Percentiles rank a stretch among this genome's conserved stretches.
These are phyloP conservation scores for Spinus olivaceus DNA, from an alignment of 2,797 vertebrate species.

Conservation along the genomic window DNA sequence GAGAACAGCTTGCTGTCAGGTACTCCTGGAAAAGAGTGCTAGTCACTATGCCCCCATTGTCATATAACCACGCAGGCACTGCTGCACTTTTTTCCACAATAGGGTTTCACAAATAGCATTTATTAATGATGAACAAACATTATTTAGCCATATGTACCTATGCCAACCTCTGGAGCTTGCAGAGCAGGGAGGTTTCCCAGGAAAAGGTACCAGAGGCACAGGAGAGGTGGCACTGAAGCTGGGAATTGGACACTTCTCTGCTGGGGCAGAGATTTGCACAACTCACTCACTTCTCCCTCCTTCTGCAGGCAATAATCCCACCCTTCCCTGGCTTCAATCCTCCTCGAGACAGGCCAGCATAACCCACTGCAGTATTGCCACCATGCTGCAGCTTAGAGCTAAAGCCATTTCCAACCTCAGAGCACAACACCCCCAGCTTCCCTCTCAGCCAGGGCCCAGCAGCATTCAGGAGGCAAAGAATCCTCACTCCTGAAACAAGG, in stretches of 20 bases:
- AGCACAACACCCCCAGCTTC: neutral
- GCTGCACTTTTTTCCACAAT: neutral
- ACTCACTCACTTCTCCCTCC: neutral
- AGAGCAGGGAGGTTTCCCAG: neutral
- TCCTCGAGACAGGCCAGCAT: neutral
- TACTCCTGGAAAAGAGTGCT: neutral
- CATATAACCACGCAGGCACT: neutral
- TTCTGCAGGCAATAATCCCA: neutral
- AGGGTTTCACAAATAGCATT: neutral
- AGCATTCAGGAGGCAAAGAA: neutral
- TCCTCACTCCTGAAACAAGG: neutral
- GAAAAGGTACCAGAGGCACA: rapidly evolving
- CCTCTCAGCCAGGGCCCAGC: neutral
- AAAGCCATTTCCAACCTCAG: neutral
- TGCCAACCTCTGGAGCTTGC: neutral
- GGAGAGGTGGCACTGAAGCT: neutral
- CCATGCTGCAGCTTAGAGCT: neutral
- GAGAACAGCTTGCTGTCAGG: neutral
- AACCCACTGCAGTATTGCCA: neutral
- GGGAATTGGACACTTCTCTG: neutral
- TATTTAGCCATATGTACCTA: neutral
- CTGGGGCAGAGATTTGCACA: neutral
- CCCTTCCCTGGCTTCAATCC: neutral
- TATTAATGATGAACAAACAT: neutral
- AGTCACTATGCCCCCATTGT: neutral